Base-by-base conservation (phyloP, 1,140 invertebrate genomes). In the Drosophila sechellia region DNA sequence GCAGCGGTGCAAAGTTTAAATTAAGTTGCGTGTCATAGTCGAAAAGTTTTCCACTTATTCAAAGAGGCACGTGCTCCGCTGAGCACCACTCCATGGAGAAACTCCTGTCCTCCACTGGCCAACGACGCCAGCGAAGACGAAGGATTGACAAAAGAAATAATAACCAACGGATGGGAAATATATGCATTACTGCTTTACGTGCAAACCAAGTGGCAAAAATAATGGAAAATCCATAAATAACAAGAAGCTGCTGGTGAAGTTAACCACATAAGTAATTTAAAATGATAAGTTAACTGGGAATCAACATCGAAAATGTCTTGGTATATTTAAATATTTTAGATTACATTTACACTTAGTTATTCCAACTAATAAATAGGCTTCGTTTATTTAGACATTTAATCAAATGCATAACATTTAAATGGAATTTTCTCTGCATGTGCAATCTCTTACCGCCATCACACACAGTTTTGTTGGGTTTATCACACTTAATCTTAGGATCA, bases 21-120 rank as follows among this genome's bases (percentile, higher is more conserved):
- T 83, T 83, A 83, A 83, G 79, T 83, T 83, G 79, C 75, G 79
- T 83, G 79, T 83, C 79, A 83, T 83, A 83, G 79, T 71, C 79
- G 59, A 71, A 81, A 83, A 83, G 79, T 83, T 83, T 79, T 63
- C 60, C 58, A 74, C 71, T 74, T 74, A 74, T 64, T 74, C 58
- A 74, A 73, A 40, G 39, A 37, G 37, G 53, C 37, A 71, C 68
- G 68, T 71, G 63, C 43, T 49, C 35, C 49, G 8, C 55, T 2
- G 42, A 34, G 15, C 50, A 20, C n/a, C 15, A 13, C n/a, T 34
- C 15, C 49, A 37, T 8, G 55, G 42, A 34, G 15, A 20, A 31
- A 20, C 56, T 48, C 31, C 43, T 45, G 55, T 22, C 55, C 55
- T n/a, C 15, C n/a, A 25, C 46, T 27, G 13, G 46, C 46, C 46